Percentiles rank a stretch among this genome's conserved stretches.
Evolutionary conservation across 2,113 vertebrate species (phyloP).

Genomic region (human (Homo sapiens)): DNA sequence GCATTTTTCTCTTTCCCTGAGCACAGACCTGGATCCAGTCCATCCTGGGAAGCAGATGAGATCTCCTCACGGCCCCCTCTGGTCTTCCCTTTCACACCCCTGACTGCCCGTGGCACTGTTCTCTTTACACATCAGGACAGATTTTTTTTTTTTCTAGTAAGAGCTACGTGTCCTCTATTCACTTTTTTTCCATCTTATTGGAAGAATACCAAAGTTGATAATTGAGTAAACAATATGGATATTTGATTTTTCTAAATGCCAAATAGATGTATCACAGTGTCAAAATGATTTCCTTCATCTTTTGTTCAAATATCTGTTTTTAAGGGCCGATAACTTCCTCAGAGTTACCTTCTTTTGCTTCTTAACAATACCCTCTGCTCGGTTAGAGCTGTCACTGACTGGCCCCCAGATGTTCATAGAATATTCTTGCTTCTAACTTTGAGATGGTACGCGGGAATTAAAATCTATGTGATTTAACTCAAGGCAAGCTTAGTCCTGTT

Average conservation of each 20-base stretch:
- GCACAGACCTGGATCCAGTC: background rate
- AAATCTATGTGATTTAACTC: background rate
- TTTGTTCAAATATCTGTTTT: background rate
- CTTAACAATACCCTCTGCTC: background rate
- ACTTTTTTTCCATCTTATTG: background rate
- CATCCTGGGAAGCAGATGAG: background rate
- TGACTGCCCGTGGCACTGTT: background rate
- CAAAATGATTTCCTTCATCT: background rate
- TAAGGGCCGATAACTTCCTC: background rate
- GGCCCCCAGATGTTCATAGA: background rate
- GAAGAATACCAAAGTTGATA: background rate
- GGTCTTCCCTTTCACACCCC: background rate
- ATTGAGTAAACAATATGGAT: background rate
- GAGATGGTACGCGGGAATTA: background rate
- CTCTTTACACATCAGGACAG: background rate
- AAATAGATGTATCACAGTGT: background rate
- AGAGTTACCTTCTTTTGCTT: background rate
- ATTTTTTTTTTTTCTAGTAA: background rate
- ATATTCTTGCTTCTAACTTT: background rate
- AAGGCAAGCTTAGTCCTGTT: background rate
- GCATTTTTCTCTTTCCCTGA: background rate
- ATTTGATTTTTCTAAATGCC: background rate
- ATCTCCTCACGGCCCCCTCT: background rate
- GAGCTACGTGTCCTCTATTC: background rate
- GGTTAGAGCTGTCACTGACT: background rate